Evolutionary conservation across 2,888 invertebrate species (phyloP).

Genomic region (Selenia dentaria): DNA sequence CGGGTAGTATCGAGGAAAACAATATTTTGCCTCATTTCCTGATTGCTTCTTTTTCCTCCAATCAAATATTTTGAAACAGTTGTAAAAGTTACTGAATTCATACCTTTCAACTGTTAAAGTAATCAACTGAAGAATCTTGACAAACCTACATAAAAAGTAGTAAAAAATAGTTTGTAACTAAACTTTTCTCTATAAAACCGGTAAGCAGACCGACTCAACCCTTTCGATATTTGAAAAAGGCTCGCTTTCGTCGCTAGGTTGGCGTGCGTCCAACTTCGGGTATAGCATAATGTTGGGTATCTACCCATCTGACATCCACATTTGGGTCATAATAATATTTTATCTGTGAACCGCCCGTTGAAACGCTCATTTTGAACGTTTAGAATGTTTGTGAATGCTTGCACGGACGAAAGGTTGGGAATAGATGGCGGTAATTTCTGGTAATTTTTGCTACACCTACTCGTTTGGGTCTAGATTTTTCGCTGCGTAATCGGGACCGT

Average conservation of each 20-base stretch:
- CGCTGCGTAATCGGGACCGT: constrained; percentile 8
- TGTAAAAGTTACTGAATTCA: too few relatives aligned
- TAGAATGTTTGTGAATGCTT: constrained; percentile 32
- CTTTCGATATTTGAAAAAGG: constrained; percentile 57
- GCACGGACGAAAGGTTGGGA: constrained; percentile 16
- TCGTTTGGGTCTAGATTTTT: constrained; percentile 15
- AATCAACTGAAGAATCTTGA: too few relatives aligned
- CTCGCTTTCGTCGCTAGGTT: constrained; percentile 30
- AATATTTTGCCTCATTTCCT: too few relatives aligned
- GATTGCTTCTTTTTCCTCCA: too few relatives aligned
- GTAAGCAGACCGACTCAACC: constrained; percentile 15
- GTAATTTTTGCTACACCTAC: constrained; percentile 10
- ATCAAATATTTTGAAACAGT: too few relatives aligned
- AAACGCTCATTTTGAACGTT: constrained; percentile 34
- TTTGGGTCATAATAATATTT: constrained; percentile 66
- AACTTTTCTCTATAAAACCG: constrained; percentile 5
- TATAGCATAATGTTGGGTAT: constrained; percentile 49
- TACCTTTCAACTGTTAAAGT: too few relatives aligned
- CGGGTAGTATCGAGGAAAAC: too few relatives aligned
- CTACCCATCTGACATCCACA: constrained; percentile 52
- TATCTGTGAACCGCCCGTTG: constrained; percentile 40
- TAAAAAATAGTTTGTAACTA: neutral
- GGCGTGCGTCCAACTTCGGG: constrained; percentile 55
- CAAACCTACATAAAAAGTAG: neutral
- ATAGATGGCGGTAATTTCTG: constrained; percentile 10